Conservation (phyloP, 2,797 vertebrate species). For the Halcyon badia region DNA sequence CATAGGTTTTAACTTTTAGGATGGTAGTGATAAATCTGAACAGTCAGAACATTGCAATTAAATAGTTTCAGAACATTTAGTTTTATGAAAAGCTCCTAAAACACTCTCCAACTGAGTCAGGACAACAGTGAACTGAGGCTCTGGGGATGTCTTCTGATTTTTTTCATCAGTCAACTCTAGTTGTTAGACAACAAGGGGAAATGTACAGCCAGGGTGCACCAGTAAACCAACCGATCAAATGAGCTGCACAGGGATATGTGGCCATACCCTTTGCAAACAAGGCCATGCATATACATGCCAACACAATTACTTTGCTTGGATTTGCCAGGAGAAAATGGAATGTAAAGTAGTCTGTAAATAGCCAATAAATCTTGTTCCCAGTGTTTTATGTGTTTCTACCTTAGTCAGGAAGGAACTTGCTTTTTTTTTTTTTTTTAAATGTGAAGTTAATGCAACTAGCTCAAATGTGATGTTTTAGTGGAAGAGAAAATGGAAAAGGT, state of each 20-base stretch:
- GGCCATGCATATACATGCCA: slow-evolving; percentile 19
- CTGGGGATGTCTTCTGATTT: neutral
- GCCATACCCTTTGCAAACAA: slow-evolving; percentile 53
- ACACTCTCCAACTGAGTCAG: neutral
- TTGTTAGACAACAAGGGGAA: neutral
- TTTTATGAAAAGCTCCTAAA: neutral
- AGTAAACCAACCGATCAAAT: neutral
- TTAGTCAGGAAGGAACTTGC: slow-evolving; percentile 56
- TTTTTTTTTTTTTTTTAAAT: neutral
- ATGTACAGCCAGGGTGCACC: neutral
- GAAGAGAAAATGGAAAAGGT: slow-evolving; percentile 30
- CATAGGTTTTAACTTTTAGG: neutral
- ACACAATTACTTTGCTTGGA: slow-evolving; percentile 36
- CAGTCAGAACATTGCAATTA: neutral
- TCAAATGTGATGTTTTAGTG: slow-evolving; percentile 13
- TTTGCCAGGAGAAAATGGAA: slow-evolving; percentile 62
- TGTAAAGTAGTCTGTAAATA: slow-evolving; percentile 58
- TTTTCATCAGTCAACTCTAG: neutral
- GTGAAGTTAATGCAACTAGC: neutral
- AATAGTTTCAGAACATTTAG: neutral
- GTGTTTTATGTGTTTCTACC: slow-evolving; percentile 51
- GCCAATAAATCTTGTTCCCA: slow-evolving; percentile 52
- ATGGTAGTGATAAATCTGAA: neutral
- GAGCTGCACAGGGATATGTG: neutral
- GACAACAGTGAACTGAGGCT: neutral